Conservation (phyloP, 2,888 invertebrate species). For the Drosophila tanythrix region DNA sequence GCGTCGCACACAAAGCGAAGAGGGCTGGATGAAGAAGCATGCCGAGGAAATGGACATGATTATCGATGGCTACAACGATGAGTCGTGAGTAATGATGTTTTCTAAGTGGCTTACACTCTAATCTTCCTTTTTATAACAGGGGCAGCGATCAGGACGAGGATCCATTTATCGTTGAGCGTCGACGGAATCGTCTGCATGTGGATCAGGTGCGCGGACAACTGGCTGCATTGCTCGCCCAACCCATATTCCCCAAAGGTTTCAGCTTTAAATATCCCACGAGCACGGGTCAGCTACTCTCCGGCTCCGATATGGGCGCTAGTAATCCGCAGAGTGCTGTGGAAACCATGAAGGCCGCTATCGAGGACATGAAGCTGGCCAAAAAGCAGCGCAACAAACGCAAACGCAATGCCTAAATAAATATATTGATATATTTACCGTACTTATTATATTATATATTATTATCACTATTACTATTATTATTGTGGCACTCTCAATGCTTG, state of each 20-base stretch:
- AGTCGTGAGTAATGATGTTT: slow-evolving; percentile 67
- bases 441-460: slow-evolving; percentile 12
- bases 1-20: slow-evolving; percentile 88
- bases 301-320: slow-evolving; percentile 68
- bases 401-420: slow-evolving; percentile 48
- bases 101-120: background rate
- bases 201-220: slow-evolving; percentile 72
- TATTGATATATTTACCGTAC: slow-evolving; percentile 16
- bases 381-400: slow-evolving; percentile 82
- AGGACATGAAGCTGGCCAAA: slow-evolving; percentile 82
- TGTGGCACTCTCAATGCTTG: slow-evolving; percentile 86
- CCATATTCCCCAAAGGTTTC: slow-evolving; percentile 89
- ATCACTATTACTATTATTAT: slow-evolving; percentile 6
- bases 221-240: slow-evolving; percentile 85
- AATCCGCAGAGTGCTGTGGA: slow-evolving; percentile 85
- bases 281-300: slow-evolving; percentile 73
- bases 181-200: slow-evolving; percentile 82
- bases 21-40: slow-evolving; percentile 94
- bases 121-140: slow-evolving; percentile 37
- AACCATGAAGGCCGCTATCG: slow-evolving; percentile 86
- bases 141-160: slow-evolving; percentile 83
- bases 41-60: slow-evolving; percentile 97
- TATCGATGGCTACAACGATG: slow-evolving; percentile 89
- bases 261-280: slow-evolving; percentile 86
- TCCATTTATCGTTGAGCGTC: slow-evolving; percentile 79